Conservation (phyloP, 1,140 invertebrate species). For the Archegozetes longisetosus region DNA sequence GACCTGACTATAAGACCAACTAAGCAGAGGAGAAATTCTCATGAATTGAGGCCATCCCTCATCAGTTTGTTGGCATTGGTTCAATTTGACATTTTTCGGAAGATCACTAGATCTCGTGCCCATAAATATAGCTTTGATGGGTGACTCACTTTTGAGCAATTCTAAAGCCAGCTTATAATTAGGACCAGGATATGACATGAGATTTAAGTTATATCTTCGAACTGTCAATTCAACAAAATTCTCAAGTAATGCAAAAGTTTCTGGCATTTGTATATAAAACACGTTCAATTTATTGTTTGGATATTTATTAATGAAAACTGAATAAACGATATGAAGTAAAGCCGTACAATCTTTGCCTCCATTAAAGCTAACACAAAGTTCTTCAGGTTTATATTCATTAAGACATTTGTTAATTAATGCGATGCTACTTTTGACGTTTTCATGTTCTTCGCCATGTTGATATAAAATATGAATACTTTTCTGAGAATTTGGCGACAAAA, state of each 20-base stretch:
- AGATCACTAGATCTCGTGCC: constrained; percentile 68
- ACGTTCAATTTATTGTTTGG: constrained; percentile 35
- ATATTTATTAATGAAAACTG: constrained; percentile 38
- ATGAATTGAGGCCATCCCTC: constrained; percentile 68
- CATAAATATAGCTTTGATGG: constrained; percentile 55
- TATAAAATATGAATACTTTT: background rate
- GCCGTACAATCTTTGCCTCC: constrained; percentile 95
- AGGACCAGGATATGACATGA: constrained; percentile 47
- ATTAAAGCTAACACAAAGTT: constrained; percentile 80
- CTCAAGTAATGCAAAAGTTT: constrained; percentile 71
- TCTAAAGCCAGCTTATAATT: constrained; percentile 48
- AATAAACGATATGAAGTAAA: constrained; percentile 56
- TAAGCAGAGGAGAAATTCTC: constrained; percentile 66
- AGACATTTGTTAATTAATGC: background rate
- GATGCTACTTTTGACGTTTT: background rate
- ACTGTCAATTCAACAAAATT: constrained; percentile 53
- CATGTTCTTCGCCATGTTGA: background rate
- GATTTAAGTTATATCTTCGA: constrained; percentile 48
- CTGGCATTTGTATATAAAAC: constrained; percentile 52
- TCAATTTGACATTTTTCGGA: background rate
- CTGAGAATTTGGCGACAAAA: background rate
- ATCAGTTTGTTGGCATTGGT: constrained; percentile 42
- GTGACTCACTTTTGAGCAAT: constrained; percentile 39
- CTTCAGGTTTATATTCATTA: constrained; percentile 28
- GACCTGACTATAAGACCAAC: constrained; percentile 75